These are phyloP conservation scores for Drosophila kurseongensis DNA, from an alignment of 1,140 invertebrate species.

Conservation along the genomic window DNA sequence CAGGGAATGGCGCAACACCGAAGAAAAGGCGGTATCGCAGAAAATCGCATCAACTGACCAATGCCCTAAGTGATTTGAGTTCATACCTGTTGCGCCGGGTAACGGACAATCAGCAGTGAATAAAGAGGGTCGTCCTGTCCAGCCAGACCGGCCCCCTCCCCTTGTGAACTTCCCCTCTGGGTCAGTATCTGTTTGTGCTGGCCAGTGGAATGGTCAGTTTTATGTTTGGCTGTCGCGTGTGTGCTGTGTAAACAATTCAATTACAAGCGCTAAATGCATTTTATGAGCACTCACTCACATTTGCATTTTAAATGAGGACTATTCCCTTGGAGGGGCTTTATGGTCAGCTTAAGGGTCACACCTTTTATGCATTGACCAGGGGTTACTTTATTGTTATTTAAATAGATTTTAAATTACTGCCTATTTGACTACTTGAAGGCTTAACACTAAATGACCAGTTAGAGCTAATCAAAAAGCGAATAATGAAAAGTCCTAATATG, in stretches of 20 bases:
- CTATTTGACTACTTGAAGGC: conserved; percentile 28
- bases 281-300: conserved; percentile 58
- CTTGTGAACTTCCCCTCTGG: conserved; percentile 1
- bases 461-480: conserved; percentile 20
- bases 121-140: conserved; percentile 50
- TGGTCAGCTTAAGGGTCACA: conserved; percentile 60
- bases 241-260: conserved; percentile 72
- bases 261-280: conserved; percentile 72
- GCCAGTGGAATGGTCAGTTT: conserved; percentile 40
- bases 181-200: conserved; percentile 22
- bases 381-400: conserved; percentile 63
- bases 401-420: conserved; percentile 50
- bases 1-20: conserved; percentile 50
- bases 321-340: conserved; percentile 26
- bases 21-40: conserved; percentile 49
- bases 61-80: conserved; percentile 70
- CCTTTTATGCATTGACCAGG: conserved; percentile 46
- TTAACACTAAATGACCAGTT: conserved; percentile 9
- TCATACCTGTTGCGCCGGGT: conserved; percentile 63
- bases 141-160: conserved; percentile 9
- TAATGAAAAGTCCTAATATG: neutral
- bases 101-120: conserved; percentile 34
- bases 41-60: conserved; percentile 80
- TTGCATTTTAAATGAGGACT: conserved; percentile 75
- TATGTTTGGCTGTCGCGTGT: conserved; percentile 59